A percentile compares a stretch with the other conserved stretches of the same genome.
These are phyloP conservation scores for Erynnis tages DNA, from an alignment of 2,888 invertebrate genomes.

Conservation along the genomic window DNA sequence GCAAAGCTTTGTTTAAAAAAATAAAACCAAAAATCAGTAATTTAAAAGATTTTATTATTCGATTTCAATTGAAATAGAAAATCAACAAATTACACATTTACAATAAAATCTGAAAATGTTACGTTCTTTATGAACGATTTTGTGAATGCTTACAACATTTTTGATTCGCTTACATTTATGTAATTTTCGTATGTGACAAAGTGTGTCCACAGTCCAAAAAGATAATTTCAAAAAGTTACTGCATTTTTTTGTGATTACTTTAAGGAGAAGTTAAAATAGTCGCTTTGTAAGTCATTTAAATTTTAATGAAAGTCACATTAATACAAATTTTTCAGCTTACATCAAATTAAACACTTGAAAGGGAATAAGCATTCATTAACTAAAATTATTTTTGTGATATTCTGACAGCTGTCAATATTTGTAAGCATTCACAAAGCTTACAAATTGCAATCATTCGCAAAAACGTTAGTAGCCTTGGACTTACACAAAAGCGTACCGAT, in stretches of 20 bases:
- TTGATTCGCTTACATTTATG: neutral
- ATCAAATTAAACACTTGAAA: too few relatives aligned
- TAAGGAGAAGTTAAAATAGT: too few relatives aligned
- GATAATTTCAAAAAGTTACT: too few relatives aligned
- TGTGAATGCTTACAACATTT: slow-evolving; percentile 14
- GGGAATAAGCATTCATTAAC: too few relatives aligned
- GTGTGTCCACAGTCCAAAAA: too few relatives aligned
- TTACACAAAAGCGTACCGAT: slow-evolving; percentile 22
- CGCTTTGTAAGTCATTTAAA: too few relatives aligned
- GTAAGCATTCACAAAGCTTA: slow-evolving; percentile 13
- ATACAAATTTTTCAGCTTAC: too few relatives aligned
- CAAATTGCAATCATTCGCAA: slow-evolving; percentile 7
- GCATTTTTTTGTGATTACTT: too few relatives aligned
- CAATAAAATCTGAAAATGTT: slow-evolving; percentile 26
- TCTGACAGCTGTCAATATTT: slow-evolving; percentile 1
- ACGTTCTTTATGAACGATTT: slow-evolving; percentile 5
- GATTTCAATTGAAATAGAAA: slow-evolving; percentile 33
- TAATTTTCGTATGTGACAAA: too few relatives aligned
- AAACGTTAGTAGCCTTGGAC: slow-evolving; percentile 20
- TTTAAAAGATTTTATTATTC: slow-evolving; percentile 34
- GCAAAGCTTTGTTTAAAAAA: too few relatives aligned
- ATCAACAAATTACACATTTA: slow-evolving; percentile 32
- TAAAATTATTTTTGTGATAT: neutral
- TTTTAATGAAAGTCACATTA: too few relatives aligned
- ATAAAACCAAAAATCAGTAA: slow-evolving; percentile 5